Conservation (phyloP, 2,113 vertebrate genomes). For the Antechinus stuartii region DNA sequence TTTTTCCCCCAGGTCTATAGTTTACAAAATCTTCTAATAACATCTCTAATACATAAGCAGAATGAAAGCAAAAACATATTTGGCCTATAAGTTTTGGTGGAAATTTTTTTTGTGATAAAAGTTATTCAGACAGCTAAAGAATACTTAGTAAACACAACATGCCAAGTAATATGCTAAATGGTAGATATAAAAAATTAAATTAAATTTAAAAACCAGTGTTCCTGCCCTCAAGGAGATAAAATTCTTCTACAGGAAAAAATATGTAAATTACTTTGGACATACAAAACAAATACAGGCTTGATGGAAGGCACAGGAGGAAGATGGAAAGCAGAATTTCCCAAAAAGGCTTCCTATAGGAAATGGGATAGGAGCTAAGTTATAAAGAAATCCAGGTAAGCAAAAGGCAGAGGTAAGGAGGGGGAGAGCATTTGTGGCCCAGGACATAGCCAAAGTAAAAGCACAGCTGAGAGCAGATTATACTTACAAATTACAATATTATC, state of each 20-base stretch:
- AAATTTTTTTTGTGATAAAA: neutral
- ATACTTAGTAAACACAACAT: neutral
- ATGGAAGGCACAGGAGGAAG: neutral
- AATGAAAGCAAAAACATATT: slow-evolving; percentile 16
- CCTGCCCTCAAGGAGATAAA: neutral
- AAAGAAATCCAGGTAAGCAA: neutral
- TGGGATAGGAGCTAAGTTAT: neutral
- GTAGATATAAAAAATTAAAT: neutral
- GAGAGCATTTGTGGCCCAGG: neutral
- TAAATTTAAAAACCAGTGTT: neutral
- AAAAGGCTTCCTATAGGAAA: neutral
- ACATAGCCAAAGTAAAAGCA: neutral
- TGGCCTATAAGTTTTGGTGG: slow-evolving; percentile 7
- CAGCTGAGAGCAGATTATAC: neutral
- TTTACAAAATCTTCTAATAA: neutral
- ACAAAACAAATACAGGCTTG: neutral
- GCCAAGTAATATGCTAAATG: neutral
- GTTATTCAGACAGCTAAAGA: neutral
- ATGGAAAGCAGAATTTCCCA: neutral
- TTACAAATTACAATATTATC: neutral
- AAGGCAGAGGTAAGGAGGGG: neutral
- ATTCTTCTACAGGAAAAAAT: neutral
- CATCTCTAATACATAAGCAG: neutral
- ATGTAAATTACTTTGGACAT: neutral
- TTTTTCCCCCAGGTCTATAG: neutral